Conservation (phyloP, 2,888 invertebrate species). For the Andrena flavipes region DNA sequence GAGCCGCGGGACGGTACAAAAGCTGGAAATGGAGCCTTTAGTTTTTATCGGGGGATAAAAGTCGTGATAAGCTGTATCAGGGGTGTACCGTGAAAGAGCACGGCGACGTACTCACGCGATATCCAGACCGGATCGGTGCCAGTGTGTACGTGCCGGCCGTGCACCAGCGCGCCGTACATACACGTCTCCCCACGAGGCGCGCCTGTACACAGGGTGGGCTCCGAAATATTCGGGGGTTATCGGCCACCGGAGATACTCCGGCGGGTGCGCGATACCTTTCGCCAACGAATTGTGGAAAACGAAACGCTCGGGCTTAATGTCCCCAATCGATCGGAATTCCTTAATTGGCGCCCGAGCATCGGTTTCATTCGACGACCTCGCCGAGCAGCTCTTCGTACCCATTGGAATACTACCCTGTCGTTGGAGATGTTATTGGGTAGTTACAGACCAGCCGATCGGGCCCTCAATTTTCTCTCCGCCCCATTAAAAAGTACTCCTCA, state of each 20-base stretch:
- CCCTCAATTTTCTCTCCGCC: background rate
- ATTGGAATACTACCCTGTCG: background rate
- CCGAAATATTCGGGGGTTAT: constrained; percentile 46
- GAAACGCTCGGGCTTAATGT: constrained; percentile 7
- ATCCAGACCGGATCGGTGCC: constrained; percentile 63
- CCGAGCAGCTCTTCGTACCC: too few relatives aligned
- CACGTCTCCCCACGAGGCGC: background rate
- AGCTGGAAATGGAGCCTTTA: constrained; percentile 82
- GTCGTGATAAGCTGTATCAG: constrained; percentile 83
- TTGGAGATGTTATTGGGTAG: constrained; percentile 4
- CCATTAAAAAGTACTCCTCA: constrained; percentile 3
- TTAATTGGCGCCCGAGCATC: background rate
- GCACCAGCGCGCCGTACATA: background rate
- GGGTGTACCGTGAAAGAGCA: constrained; percentile 74
- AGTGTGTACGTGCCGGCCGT: constrained; percentile 14
- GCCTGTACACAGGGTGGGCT: background rate
- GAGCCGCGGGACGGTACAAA: constrained; percentile 75
- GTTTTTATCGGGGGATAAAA: constrained; percentile 83
- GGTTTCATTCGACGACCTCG: background rate
- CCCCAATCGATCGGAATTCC: constrained; percentile 18
- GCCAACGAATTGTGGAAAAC: constrained; percentile 10
- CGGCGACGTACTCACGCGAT: constrained; percentile 69
- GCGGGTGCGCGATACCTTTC: background rate
- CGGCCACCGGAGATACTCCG: constrained; percentile 10
- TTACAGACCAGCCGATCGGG: constrained; percentile 4